phyloP scores from a whole-genome alignment of 2,113 vertebrate genomes.

The Pangasianodon gigas region DNA sequence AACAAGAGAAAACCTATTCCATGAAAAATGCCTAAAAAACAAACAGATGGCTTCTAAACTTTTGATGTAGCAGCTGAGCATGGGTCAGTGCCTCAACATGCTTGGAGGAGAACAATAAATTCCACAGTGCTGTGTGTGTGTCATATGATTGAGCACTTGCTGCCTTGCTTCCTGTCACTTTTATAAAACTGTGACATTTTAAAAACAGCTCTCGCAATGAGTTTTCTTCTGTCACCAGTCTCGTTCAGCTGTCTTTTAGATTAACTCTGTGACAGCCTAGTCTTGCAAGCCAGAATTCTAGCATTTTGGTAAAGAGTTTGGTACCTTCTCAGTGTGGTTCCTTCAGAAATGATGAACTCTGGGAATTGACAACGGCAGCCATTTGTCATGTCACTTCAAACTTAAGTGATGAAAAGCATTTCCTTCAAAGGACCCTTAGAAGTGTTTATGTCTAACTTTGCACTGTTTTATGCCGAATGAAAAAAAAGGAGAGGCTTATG shows the following conservation, averaged over 20 bases:
- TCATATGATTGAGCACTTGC: background rate
- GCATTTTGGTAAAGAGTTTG: background rate
- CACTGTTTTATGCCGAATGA: background rate
- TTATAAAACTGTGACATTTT: conserved; percentile 24
- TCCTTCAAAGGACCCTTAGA: background rate
- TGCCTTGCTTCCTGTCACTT: background rate
- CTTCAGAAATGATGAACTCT: background rate
- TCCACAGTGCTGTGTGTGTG: background rate
- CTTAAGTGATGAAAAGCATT: background rate
- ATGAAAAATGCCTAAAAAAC: background rate
- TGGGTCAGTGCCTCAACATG: conserved; percentile 5
- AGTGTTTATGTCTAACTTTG: background rate
- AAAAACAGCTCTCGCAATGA: background rate
- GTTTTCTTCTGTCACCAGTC: conserved; percentile 5
- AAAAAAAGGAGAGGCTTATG: background rate
- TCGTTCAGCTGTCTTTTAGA: background rate
- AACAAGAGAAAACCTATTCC: no score
- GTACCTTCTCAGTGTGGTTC: background rate
- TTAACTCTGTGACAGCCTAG: background rate
- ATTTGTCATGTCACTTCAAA: background rate
- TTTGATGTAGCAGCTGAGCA: background rate
- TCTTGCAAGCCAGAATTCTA: background rate
- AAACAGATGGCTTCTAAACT: background rate
- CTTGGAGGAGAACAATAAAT: conserved; percentile 19
- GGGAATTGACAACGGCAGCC: background rate